A percentile compares a stretch with the other conserved stretches of the same genome.
Conservation (phyloP, 2,113 vertebrate species). For the Australoheros scitulus region DNA sequence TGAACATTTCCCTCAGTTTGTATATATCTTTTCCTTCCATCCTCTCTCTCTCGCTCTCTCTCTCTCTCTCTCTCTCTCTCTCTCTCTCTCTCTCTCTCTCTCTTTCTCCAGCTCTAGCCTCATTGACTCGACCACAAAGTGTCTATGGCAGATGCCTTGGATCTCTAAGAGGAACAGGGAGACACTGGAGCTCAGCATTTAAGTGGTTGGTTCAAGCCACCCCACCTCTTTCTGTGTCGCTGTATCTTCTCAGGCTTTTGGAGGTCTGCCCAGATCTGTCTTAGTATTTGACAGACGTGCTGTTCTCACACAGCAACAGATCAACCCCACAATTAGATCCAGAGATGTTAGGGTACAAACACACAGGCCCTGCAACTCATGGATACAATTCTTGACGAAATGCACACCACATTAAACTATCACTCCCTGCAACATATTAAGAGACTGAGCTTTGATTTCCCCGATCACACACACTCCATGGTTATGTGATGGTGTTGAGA, state of each 20-base stretch:
- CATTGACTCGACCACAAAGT: conserved; percentile 70
- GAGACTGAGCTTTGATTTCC: conserved; percentile 56
- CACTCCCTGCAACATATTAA: conserved; percentile 64
- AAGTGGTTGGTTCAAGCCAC: conserved; percentile 47
- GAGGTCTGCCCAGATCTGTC: conserved; percentile 47
- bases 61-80: conserved; percentile 32
- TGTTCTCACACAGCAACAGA: conserved; percentile 48
- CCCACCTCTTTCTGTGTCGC: conserved; percentile 26
- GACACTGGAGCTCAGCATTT: conserved; percentile 44
- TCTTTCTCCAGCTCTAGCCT: conserved; percentile 36
- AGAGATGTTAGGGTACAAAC: conserved; percentile 52
- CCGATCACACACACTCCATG: conserved; percentile 50
- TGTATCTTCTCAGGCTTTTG: conserved; percentile 38
- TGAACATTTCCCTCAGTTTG: conserved; percentile 58
- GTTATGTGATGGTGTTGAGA: conserved; percentile 50
- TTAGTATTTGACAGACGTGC: conserved; percentile 58
- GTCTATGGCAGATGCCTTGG: conserved; percentile 61
- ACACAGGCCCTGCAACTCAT: neutral
- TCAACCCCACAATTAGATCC: conserved; percentile 68
- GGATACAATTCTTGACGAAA: conserved; percentile 43
- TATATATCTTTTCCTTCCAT: conserved; percentile 45
- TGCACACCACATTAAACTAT: conserved; percentile 62
- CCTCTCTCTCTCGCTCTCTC: neutral
- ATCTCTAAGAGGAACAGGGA: conserved; percentile 40
- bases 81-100: conserved; percentile 25